phyloP scores from a whole-genome alignment of 2,797 vertebrate genomes.

The Sandelia bainsii region DNA sequence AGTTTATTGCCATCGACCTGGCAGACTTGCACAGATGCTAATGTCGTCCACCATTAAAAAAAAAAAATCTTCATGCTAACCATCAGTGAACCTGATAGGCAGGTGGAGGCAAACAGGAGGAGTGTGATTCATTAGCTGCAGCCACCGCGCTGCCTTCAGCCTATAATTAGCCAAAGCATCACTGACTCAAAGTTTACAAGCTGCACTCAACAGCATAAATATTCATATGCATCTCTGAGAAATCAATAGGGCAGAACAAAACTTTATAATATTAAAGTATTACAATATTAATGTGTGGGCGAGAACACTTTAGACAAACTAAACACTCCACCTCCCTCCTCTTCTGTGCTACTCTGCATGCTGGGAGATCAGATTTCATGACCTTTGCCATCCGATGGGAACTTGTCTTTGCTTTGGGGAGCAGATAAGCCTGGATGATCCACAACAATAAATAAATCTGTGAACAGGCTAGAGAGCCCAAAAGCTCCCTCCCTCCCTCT shows the following conservation, averaged over 20 bases:
- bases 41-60: conserved; percentile 9
- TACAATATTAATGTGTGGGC: conserved; percentile 71
- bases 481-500: conserved; percentile 53
- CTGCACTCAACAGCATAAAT: conserved; percentile 67
- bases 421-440: conserved; percentile 80
- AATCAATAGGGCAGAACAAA: conserved; percentile 78
- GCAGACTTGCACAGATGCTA: background rate
- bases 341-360: conserved; percentile 45
- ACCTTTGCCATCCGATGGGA: conserved; percentile 74
- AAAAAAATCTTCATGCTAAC: background rate
- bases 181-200: conserved; percentile 63
- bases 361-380: conserved; percentile 72
- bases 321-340: conserved; percentile 44
- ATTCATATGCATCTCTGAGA: conserved; percentile 69
- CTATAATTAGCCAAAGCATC: conserved; percentile 66
- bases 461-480: conserved; percentile 67
- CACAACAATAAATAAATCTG: conserved; percentile 79
- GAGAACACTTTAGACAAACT: conserved; percentile 59
- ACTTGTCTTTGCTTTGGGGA: conserved; percentile 68
- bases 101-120: conserved; percentile 51
- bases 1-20: conserved; percentile 28
- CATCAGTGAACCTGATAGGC: conserved; percentile 49
- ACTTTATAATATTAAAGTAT: conserved; percentile 77
- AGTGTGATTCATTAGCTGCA: conserved; percentile 60
- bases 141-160: conserved; percentile 40